Evolutionary conservation across 2,888 invertebrate genomes (phyloP), one percentile per base, ranked within the genome.

Genomic region (Cephus sareptanus): DNA sequence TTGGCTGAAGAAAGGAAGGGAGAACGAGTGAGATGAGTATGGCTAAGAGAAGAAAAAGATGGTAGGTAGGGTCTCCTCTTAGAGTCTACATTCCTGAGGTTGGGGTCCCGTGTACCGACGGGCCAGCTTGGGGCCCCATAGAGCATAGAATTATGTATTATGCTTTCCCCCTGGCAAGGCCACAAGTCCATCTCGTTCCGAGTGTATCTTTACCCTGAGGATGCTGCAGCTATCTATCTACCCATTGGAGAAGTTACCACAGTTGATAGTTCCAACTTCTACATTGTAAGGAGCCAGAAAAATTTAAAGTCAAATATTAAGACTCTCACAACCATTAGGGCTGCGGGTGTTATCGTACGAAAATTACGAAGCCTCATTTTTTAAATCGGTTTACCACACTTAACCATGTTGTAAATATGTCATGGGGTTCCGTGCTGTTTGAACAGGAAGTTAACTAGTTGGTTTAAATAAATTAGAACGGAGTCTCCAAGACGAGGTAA

Each of bases 71-170:
- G 56, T 56, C 56, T 56, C 23, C 56, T 56, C 56, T 56, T 56
- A 23, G 56, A 56, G 83, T 81, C 86, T 86, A 86, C 87, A 87
- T 87, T 87, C 86, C 86, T 87, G 87, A 86, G 84, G 85, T 84
- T 82, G 80, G 81, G 85, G 85, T 83, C 83, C 80, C 79, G 81
- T 76, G 75, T 75, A 71, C 73, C 13, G 11, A 35, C 35, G 37
- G 75, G 68, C 69, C 73, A 69, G 76, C 76, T 79, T 73, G 78
- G 69, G 77, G 79, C 69, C 68, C 37, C 56, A 56, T 56, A 56
- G 56, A 40, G 71, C 70, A 76, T 71, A 71, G 76, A 76, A 76
- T 76, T 76, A 76, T 76, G 71, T 69, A 76, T 71, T 71, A 37
- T 75, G n/a, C 30, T 35, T 71, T 34, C 23, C 71, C 56, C 56